A percentile compares a stretch with the other conserved stretches of the same genome.
Conservation (phyloP, 1,140 invertebrate genomes). For the Pachypeltis micranthus region DNA sequence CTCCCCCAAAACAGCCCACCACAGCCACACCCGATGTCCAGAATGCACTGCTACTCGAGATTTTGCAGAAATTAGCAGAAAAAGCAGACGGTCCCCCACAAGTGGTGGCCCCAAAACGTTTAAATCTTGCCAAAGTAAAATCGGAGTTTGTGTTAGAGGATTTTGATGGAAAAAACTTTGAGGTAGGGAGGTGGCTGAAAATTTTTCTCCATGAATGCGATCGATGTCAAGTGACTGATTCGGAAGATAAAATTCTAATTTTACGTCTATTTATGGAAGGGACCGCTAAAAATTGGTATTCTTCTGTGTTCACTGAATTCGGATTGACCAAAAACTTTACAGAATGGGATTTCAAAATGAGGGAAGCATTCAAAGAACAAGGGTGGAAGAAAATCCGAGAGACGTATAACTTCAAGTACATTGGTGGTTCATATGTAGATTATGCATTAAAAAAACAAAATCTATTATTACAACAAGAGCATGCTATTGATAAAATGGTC, state of each 20-base stretch:
- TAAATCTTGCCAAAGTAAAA: constrained; percentile 5
- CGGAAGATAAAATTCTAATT: background rate
- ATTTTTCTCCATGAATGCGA: background rate
- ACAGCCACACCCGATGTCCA: background rate
- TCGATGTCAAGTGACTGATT: background rate
- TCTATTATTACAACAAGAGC: constrained; percentile 26
- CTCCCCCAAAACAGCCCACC: background rate
- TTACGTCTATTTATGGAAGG: background rate
- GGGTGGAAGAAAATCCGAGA: constrained; percentile 30
- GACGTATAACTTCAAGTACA: constrained; percentile 29
- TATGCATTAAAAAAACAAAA: constrained; percentile 32
- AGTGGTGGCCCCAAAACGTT: background rate
- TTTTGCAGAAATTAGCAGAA: background rate
- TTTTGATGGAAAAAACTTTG: background rate
- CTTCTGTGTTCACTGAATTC: background rate
- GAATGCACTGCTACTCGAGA: background rate
- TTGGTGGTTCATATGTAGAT: constrained; percentile 29
- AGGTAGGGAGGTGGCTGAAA: background rate
- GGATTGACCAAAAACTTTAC: background rate
- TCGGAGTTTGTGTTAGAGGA: background rate
- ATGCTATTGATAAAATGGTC: background rate
- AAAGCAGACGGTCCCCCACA: background rate
- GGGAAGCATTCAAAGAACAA: constrained; percentile 21
- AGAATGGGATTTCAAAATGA: background rate
- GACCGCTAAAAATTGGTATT: background rate